These are phyloP conservation scores for Fregata magnificens DNA, from an alignment of 2,113 vertebrate species.

Conservation along the genomic window DNA sequence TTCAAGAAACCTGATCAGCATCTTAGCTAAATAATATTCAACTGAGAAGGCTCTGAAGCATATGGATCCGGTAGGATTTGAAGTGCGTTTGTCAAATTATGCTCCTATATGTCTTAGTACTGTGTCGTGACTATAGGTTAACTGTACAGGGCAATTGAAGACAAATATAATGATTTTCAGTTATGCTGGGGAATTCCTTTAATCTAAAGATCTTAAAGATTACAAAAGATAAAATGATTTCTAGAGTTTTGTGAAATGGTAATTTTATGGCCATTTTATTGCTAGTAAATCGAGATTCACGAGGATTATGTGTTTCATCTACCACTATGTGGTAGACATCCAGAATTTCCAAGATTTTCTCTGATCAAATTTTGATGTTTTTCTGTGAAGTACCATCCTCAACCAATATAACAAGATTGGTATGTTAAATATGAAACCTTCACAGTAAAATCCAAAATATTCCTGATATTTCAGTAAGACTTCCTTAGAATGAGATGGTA, in stretches of 20 bases:
- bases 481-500: background rate
- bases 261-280: background rate
- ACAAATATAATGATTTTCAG: background rate
- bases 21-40: background rate
- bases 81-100: background rate
- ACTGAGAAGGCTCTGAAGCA: background rate
- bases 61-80: background rate
- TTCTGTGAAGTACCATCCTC: background rate
- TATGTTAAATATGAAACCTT: background rate
- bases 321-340: background rate
- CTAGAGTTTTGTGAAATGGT: background rate
- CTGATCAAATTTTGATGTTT: background rate
- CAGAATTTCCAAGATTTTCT: background rate
- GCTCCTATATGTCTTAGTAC: background rate
- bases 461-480: background rate
- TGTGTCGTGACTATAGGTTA: background rate
- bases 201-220: background rate
- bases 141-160: background rate
- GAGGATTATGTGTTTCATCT: background rate
- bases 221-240: background rate
- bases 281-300: background rate
- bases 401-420: background rate
- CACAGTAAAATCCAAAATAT: background rate
- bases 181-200: background rate
- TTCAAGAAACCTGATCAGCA: background rate